Conservation (phyloP, 2,113 vertebrate genomes). For the Prochilodus magdalenae region DNA sequence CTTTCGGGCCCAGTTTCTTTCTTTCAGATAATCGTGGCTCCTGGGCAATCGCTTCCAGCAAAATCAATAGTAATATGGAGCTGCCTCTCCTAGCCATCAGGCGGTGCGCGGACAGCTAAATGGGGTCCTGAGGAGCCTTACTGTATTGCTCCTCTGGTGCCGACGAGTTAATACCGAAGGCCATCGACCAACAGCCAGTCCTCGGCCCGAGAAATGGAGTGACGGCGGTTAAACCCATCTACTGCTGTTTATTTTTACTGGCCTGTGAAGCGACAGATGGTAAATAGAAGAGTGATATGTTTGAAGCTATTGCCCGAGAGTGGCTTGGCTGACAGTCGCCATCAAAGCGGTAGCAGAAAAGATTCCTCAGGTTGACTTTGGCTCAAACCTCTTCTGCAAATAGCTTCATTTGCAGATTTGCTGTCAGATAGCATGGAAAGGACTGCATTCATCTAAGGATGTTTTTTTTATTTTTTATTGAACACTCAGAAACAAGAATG, state of each 20-base stretch:
- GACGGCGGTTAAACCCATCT: neutral
- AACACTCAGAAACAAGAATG: too few relatives aligned
- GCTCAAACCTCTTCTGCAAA: neutral
- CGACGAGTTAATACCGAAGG: slow-evolving; percentile 7
- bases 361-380: slow-evolving; percentile 10
- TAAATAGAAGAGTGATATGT: slow-evolving; percentile 2
- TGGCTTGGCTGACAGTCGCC: slow-evolving; percentile 25
- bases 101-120: slow-evolving; percentile 19
- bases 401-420: neutral
- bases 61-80: slow-evolving; percentile 56
- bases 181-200: slow-evolving; percentile 37
- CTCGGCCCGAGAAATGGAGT: neutral
- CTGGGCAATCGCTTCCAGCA: slow-evolving; percentile 23
- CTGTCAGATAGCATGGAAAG: too few relatives aligned
- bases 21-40: slow-evolving; percentile 40
- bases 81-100: slow-evolving; percentile 42
- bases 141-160: slow-evolving; percentile 14
- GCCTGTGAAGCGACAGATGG: slow-evolving; percentile 16
- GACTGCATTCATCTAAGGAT: too few relatives aligned
- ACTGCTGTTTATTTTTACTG: slow-evolving; percentile 25
- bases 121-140: slow-evolving; percentile 28
- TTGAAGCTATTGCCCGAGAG: neutral
- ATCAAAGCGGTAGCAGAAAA: slow-evolving; percentile 1
- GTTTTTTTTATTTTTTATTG: too few relatives aligned
- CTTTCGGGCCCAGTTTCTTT: slow-evolving; percentile 16